Conservation (phyloP, 2,888 invertebrate species). For the Temnothorax ravouxi region DNA sequence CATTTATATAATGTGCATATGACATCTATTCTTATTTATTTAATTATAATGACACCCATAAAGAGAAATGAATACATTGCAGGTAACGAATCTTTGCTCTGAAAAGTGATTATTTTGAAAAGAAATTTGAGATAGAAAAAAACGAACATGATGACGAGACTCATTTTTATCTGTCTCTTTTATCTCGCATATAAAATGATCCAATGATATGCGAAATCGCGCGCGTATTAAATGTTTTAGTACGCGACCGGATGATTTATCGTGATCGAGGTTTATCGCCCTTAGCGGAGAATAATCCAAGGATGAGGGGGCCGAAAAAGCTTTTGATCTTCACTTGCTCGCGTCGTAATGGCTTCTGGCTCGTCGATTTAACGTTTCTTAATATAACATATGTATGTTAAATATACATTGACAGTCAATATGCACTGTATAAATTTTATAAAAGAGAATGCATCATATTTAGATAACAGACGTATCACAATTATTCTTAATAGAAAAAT, state of each 20-base stretch:
- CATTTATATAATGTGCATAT: background rate
- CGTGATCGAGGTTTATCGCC: slow-evolving; percentile 20
- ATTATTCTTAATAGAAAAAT: background rate
- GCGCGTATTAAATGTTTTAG: slow-evolving; percentile 39
- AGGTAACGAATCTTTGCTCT: background rate
- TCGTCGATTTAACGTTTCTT: slow-evolving; percentile 12
- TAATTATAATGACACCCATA: background rate
- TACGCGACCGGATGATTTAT: slow-evolving; percentile 29
- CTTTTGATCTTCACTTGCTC: slow-evolving; percentile 21
- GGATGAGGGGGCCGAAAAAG: background rate
- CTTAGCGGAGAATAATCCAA: slow-evolving; percentile 1
- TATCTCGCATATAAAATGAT: slow-evolving; percentile 9
- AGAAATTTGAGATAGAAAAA: slow-evolving; percentile 8
- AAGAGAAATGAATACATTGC: background rate
- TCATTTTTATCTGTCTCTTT: background rate
- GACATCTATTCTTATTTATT: background rate
- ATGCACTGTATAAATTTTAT: background rate
- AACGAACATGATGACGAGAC: background rate
- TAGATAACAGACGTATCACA: background rate
- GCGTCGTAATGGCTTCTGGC: background rate
- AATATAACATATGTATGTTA: background rate
- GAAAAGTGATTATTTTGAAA: background rate
- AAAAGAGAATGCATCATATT: background rate
- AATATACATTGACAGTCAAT: background rate
- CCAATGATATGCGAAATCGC: slow-evolving; percentile 6